Conservation (phyloP, 2,888 invertebrate species). For the Calameuta filiformis region DNA sequence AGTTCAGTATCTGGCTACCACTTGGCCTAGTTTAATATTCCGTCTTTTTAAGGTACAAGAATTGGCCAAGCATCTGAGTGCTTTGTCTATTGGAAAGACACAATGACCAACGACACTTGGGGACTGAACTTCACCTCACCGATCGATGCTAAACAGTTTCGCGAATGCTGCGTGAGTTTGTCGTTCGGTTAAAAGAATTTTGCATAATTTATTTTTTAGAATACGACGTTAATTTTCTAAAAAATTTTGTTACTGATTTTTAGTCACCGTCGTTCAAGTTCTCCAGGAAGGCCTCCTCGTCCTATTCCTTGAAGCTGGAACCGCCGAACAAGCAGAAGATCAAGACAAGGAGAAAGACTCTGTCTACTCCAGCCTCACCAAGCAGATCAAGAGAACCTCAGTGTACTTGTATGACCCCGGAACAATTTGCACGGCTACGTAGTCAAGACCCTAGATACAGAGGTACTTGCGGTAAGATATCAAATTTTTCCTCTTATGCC, state of each 20-base stretch:
- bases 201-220: neutral
- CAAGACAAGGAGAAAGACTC: constrained; percentile 89
- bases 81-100: constrained; percentile 99
- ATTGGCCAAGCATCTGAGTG: constrained; percentile 98
- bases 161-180: constrained; percentile 95
- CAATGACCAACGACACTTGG: constrained; percentile 97
- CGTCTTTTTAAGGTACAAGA: constrained; percentile 80
- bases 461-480: constrained; percentile 57
- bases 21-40: neutral
- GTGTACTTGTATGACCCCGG: constrained; percentile 95
- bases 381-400: constrained; percentile 89
- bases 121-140: constrained; percentile 98
- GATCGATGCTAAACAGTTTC: constrained; percentile 96
- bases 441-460: constrained; percentile 86
- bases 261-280: constrained; percentile 98
- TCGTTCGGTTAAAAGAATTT: neutral
- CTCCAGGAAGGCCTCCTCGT: constrained; percentile 96
- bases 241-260: constrained; percentile 60
- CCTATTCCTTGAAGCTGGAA: constrained; percentile 95
- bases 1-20: neutral
- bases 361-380: constrained; percentile 94
- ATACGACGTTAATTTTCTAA: neutral
- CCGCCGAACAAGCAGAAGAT: constrained; percentile 86
- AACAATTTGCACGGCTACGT: constrained; percentile 88
- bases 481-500: neutral